Evolutionary conservation across 2,888 invertebrate genomes (phyloP), one percentile per base, ranked within the genome.

Genomic region (Leucoma salicis): DNA sequence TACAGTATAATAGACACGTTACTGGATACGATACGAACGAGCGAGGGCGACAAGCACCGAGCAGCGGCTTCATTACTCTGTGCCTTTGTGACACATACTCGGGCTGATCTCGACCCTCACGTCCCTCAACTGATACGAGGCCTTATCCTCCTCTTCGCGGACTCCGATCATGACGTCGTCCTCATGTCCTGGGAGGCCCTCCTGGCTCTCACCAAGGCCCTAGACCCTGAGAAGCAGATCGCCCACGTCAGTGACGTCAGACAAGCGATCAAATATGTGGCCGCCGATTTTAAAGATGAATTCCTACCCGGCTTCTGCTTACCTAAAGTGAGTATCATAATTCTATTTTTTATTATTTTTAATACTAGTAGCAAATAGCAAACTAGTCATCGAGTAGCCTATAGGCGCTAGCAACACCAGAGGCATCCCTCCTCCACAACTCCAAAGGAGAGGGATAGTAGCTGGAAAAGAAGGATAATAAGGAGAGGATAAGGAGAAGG

Each of bases 231-330:
- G 61, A 94, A 96, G 59, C 96, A 96, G 90, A 93, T 96, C 31
- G 92, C 93, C 11, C 96, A 97, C 77, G 97, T 99, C 25, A 91
- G 94, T 6, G 97, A 98, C 76, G 95, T 99, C 35, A 91, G 98
- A 16, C 97, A 97, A 82, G 97, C 98, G 5, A 94, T 99, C n/a
- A 91, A 96, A 12, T 97, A 95, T 83, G 97, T 97, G 10, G 93
- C 95, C 18, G 94, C 95, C 13, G 98, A 98, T 68, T 89, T 96
- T 57, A 95, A 95, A 67, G 93, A 92, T 0, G 94, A 95, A 35
- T 85, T 96, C 42, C 83, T 97, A 57, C 98, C 98, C 8, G 99
- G 98, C 8, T 97, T 99, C 78, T 98, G 98, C 76, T 84, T 98
- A 60, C 96, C 97, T 0, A 98, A 98, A 90, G 94, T 92, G 51